Evolutionary conservation across 2,113 vertebrate genomes (phyloP).

Genomic region (Tricholaema leucomelas): DNA sequence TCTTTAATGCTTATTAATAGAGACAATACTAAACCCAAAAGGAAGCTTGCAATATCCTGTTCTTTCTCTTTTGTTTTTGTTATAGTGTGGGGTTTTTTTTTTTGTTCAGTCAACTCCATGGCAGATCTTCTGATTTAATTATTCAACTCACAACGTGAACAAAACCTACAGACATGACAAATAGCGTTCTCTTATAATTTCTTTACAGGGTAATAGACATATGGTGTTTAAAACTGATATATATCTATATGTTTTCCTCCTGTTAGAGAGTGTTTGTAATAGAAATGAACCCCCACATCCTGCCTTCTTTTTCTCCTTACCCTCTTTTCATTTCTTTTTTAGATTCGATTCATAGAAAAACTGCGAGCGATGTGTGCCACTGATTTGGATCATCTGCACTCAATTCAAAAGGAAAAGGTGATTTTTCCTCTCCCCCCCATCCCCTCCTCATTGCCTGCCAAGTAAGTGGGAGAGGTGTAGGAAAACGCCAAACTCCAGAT

Average conservation of each 20-base stretch:
- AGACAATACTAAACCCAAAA: slow-evolving; percentile 56
- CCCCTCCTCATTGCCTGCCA: slow-evolving; percentile 26
- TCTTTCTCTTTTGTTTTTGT: not conserved
- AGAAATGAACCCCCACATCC: slow-evolving; percentile 30
- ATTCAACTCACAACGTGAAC: slow-evolving; percentile 33
- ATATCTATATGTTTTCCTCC: not conserved
- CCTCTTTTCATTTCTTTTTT: slow-evolving; percentile 24
- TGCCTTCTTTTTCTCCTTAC: slow-evolving; percentile 1
- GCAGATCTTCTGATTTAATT: slow-evolving; percentile 55
- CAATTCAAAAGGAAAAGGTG: slow-evolving; percentile 40
- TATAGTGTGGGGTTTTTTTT: slow-evolving; percentile 13
- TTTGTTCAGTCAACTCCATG: slow-evolving; percentile 57
- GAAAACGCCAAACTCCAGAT: slow-evolving; percentile 32
- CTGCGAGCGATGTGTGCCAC: not conserved
- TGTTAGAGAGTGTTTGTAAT: slow-evolving; percentile 18
- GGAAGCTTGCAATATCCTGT: slow-evolving; percentile 27
- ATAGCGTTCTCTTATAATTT: slow-evolving; percentile 34
- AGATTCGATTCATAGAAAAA: slow-evolving; percentile 30
- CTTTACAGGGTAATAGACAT: slow-evolving; percentile 20
- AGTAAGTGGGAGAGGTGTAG: slow-evolving; percentile 19
- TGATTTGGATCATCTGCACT: slow-evolving; percentile 36
- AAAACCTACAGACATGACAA: slow-evolving; percentile 48
- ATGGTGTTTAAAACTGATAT: not conserved
- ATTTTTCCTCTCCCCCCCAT: too few species aligned
- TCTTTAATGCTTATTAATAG: slow-evolving; percentile 58